Evolutionary conservation across 2,888 invertebrate genomes (phyloP), one percentile per base, ranked within the genome.

Genomic region (Patella depressa): DNA sequence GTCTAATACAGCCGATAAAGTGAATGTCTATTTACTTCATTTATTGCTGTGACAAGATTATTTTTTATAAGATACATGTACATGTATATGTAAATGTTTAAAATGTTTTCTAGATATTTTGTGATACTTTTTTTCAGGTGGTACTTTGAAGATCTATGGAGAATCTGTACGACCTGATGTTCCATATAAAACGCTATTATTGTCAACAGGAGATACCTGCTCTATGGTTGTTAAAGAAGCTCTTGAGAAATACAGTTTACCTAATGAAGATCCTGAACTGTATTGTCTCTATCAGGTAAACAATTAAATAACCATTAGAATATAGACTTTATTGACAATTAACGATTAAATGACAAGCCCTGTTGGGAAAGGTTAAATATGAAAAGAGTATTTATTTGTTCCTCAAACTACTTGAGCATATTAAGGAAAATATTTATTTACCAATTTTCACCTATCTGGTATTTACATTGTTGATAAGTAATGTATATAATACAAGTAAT

Each of bases 161-260:
- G 97, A 98, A 90, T 96, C 98, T 19, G 93, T 99, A 70, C 96
- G 97, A 89, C 96, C 96, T 87, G 98, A 98, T 92, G 98, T 98
- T 89, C 99, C 99, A 74, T 99, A 99, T 93, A 99, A 99, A 93
- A 99, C 99, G 11, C 93, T 99, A 76, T 93, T 99, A 86, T 93
- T 99, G 83, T 98, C 98, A 24, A 96, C 98, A 76, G 94, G 96
- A 80, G 99, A 99, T 93, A 95, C 95, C 76, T 98, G 98, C 14
- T 96, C 96, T 74, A 95, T 95, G 85, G 98, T 99, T 76, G 96
- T 99, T 76, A 94, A 96, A 83, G 98, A 99, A 93, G 98, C 99
- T 94, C 94, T 99, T 81, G 96, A 97, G 88, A 99, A 99, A 93
- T 99, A 99, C 92, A 98, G 98, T 57, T 93, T 98, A 87, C 95